Base-by-base conservation (phyloP, 2,113 vertebrate genomes). In the Promerops cafer region DNA sequence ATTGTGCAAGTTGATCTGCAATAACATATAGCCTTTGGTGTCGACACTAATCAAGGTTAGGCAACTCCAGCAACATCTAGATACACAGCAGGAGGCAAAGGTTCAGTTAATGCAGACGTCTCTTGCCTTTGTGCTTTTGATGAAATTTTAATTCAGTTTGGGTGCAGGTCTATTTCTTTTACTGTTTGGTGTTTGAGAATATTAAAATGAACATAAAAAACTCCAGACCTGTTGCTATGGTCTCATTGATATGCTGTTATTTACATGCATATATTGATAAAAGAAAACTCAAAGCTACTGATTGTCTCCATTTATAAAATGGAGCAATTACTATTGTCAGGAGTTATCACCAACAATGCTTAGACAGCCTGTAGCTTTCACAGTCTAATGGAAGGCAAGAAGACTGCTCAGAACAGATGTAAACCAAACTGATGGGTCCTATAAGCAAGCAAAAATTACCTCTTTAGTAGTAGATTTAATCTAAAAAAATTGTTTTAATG, bases 131-230 rank as follows among this genome's bases (percentile, higher is more conserved):
- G 70, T 91, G 76, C 78, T 95, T 97, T 95, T 96, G 96, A 97
- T 97, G 93, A 96, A 96, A 96, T 93, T 97, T 96, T 97, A 93
- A 97, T 95, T 94, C 93, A 17, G 59, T 96, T 92, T 97, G 75
- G 66, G 95, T 86, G 87, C 88, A 90, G 75, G 90, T 94, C 78
- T 91, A 20, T 89, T 82, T 85, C 54, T 87, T 88, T 80, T 61
- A 66, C 70, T 96, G 59, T 90, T 93, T 80, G 37, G 74, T 79
- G 35, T 68, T 91, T 75, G 50, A 83, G 59, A 80, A 84, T 81
- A 94, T 80, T 77, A 89, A 94, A 90, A 79, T 70, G 52, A 94
- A 88, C 39, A 64, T 70, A 22, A 87, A 61, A 65, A 33, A 1
- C 1, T 8, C 15, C 22, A 52, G 16, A 64, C 56, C 33, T 69